These are phyloP conservation scores for Phylloscopus trochilus DNA, from an alignment of 2,113 vertebrate genomes.

Conservation along the genomic window DNA sequence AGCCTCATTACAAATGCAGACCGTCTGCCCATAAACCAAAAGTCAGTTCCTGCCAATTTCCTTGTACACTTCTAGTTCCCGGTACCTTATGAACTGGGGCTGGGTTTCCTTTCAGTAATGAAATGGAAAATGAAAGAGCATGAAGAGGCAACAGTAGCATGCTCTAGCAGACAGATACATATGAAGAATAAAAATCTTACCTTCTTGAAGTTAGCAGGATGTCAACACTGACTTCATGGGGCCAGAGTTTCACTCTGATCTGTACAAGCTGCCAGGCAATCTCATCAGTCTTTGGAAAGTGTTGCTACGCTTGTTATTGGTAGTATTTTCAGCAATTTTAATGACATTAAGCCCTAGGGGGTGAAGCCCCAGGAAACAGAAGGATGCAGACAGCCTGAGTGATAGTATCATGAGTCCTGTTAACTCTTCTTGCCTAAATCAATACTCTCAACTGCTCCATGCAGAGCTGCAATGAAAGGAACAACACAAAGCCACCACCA, in stretches of 20 bases:
- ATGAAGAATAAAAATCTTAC: background rate
- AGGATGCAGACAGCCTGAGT: background rate
- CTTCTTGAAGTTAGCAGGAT: conserved; percentile 6
- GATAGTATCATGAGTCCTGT: background rate
- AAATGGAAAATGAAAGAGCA: conserved; percentile 36
- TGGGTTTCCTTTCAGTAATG: conserved; percentile 32
- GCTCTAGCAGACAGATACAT: conserved; percentile 5
- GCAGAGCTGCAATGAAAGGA: conserved; percentile 40
- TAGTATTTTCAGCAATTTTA: conserved; percentile 37
- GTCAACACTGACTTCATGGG: background rate
- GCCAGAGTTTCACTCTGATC: conserved; percentile 10
- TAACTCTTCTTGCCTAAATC: background rate
- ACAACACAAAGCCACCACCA: background rate
- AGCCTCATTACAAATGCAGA: conserved; percentile 62
- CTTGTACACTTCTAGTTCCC: conserved; percentile 51
- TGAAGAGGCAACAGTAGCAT: conserved; percentile 17
- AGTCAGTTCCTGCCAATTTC: conserved; percentile 54
- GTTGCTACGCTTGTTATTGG: conserved; percentile 9
- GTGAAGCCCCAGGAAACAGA: conserved; percentile 14
- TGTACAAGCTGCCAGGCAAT: background rate
- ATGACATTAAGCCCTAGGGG: conserved; percentile 22
- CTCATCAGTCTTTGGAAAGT: conserved; percentile 15
- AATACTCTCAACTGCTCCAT: background rate
- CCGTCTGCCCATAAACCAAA: conserved; percentile 48
- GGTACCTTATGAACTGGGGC: conserved; percentile 39